These are phyloP conservation scores for Madoqua kirkii DNA, from an alignment of 2,113 vertebrate genomes.

Conservation along the genomic window DNA sequence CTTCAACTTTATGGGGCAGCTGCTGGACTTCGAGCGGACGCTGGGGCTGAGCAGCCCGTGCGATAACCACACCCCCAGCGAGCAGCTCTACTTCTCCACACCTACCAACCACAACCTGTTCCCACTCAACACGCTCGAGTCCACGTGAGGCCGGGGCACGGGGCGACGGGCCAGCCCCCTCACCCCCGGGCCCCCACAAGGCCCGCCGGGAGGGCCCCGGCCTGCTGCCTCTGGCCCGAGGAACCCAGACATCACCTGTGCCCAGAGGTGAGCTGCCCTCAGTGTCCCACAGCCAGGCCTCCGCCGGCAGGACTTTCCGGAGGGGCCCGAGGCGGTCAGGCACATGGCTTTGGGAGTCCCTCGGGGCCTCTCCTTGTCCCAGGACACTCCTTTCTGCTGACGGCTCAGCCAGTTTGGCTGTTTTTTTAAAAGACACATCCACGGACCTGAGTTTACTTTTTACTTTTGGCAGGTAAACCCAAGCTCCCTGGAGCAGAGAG, in stretches of 20 bases:
- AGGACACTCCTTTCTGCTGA: constrained; percentile 25
- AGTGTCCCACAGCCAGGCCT: neutral
- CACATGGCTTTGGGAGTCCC: neutral
- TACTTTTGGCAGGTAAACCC: constrained; percentile 80
- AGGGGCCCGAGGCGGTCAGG: constrained; percentile 32
- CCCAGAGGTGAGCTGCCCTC: neutral
- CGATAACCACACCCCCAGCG: constrained; percentile 90
- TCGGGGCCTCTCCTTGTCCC: neutral
- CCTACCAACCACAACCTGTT: constrained; percentile 98
- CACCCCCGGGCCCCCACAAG: neutral
- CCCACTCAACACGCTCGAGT: constrained; percentile 95
- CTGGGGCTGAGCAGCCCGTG: constrained; percentile 97
- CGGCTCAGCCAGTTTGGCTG: constrained; percentile 7
- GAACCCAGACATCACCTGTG: neutral
- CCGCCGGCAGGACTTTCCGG: constrained; percentile 27
- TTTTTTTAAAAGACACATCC: constrained; percentile 66
- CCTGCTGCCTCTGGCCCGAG: neutral
- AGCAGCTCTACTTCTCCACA: constrained; percentile 98
- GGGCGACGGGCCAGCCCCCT: constrained; percentile 23
- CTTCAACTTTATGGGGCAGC: constrained; percentile 99
- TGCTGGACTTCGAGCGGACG: constrained; percentile 98
- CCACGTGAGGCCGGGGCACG: constrained; percentile 87
- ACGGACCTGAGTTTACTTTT: constrained; percentile 79
- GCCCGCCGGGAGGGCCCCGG: neutral
- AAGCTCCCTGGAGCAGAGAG: constrained; percentile 84